Conservation (phyloP, 1,140 invertebrate genomes). For the Drosophila azteca region DNA sequence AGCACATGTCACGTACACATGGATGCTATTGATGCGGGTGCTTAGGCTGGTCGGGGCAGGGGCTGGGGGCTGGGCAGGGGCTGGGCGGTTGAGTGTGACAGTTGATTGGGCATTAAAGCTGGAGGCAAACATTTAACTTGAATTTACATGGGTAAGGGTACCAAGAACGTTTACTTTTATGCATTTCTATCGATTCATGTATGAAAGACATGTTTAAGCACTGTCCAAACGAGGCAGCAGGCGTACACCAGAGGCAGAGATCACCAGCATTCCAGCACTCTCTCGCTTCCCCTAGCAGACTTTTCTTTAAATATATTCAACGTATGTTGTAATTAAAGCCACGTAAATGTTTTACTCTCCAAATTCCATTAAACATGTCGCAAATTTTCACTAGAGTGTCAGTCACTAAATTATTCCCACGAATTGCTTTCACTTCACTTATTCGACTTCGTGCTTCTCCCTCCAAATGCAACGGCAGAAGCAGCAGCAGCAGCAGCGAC, state of each 20-base stretch:
- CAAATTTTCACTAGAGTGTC: neutral
- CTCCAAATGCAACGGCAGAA: neutral
- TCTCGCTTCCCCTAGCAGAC: too few relatives aligned
- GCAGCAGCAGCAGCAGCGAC: constrained; percentile 5
- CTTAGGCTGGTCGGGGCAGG: constrained; percentile 5
- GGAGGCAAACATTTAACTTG: constrained; percentile 7
- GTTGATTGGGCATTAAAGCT: constrained; percentile 40
- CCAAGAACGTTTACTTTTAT: too few relatives aligned
- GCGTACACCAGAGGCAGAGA: too few relatives aligned
- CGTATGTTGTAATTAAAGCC: too few relatives aligned
- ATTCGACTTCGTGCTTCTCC: neutral
- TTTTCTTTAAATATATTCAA: too few relatives aligned
- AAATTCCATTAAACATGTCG: too few relatives aligned
- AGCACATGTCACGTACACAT: constrained; percentile 52
- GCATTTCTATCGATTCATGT: too few relatives aligned
- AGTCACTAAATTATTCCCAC: neutral
- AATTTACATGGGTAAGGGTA: constrained; percentile 25
- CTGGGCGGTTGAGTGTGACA: neutral
- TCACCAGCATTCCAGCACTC: too few relatives aligned
- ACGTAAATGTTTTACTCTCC: too few relatives aligned
- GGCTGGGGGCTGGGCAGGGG: neutral
- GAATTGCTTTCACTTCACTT: neutral
- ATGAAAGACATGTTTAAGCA: too few relatives aligned
- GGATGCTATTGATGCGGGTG: constrained; percentile 24
- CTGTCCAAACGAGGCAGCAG: too few relatives aligned